Percentiles rank a stretch among this genome's conserved stretches.
Evolutionary conservation across 2,113 vertebrate species (phyloP).

Genomic region (Galbula dea): DNA sequence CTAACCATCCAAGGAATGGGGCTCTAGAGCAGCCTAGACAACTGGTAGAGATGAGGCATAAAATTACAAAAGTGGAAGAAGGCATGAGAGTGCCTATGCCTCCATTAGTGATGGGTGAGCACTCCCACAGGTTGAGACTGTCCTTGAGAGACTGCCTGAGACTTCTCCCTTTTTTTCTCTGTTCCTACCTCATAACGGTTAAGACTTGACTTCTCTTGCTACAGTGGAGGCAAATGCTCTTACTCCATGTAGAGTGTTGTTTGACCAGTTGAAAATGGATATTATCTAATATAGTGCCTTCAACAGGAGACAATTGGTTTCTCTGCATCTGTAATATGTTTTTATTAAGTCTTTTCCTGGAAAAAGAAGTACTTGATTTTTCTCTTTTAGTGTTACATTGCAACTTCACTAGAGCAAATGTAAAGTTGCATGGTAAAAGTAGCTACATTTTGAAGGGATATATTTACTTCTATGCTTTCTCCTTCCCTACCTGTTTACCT

Average conservation of each 20-base stretch:
- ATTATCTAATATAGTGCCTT: background rate
- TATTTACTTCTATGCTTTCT: background rate
- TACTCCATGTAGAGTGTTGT: background rate
- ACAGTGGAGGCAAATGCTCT: background rate
- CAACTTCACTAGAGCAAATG: background rate
- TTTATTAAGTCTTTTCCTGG: background rate
- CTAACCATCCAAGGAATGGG: background rate
- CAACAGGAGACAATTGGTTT: background rate
- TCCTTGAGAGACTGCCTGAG: background rate
- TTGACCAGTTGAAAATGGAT: background rate
- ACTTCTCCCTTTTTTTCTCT: background rate
- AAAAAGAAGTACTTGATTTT: background rate
- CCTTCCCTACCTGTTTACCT: background rate
- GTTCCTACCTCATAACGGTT: accelerated
- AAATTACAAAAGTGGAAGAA: background rate
- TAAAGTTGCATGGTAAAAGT: background rate
- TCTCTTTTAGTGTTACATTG: background rate
- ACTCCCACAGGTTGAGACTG: background rate
- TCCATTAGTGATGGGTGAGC: background rate
- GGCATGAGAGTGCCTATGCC: background rate
- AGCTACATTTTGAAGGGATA: background rate
- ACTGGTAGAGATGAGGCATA: background rate
- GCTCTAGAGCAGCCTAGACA: background rate
- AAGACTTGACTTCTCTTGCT: background rate
- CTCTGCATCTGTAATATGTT: background rate